These are phyloP conservation scores for Scaeva pyrastri DNA, from an alignment of 2,888 invertebrate genomes.

Conservation along the genomic window DNA sequence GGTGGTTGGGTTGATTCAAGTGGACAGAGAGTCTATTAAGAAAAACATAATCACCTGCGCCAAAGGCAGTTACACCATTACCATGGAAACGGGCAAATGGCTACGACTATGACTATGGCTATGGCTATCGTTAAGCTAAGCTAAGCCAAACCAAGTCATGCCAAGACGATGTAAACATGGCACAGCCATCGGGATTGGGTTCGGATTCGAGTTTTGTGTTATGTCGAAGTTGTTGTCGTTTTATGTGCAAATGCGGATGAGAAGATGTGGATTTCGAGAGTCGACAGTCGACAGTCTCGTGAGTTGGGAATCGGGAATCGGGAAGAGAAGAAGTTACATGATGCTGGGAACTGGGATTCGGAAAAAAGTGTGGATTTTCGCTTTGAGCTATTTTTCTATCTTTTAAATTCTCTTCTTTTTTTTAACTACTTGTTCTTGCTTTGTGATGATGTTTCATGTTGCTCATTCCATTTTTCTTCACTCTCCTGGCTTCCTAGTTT, in stretches of 20 bases:
- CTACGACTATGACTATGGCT: slow-evolving; percentile 38
- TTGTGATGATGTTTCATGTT: slow-evolving; percentile 24
- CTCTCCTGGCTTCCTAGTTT: slow-evolving; percentile 25
- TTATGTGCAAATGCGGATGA: slow-evolving; percentile 5
- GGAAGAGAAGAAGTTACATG: neutral
- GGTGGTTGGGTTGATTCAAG: slow-evolving; percentile 41
- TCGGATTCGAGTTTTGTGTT: slow-evolving; percentile 25
- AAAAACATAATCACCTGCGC: slow-evolving; percentile 67
- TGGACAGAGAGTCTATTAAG: slow-evolving; percentile 54
- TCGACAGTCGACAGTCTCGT: neutral
- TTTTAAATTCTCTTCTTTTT: slow-evolving; percentile 29
- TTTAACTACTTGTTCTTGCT: neutral
- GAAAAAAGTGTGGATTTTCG: slow-evolving; percentile 48
- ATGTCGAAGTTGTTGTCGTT: slow-evolving; percentile 32
- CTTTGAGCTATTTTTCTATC: slow-evolving; percentile 62
- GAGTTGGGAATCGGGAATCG: neutral
- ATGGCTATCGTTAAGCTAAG: slow-evolving; percentile 9
- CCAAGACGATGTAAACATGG: slow-evolving; percentile 52
- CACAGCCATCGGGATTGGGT: slow-evolving; percentile 29
- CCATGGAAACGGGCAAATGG: too few relatives aligned
- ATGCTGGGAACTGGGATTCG: slow-evolving; percentile 8
- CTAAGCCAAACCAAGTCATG: neutral
- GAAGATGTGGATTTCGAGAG: slow-evolving; percentile 14
- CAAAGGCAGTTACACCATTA: slow-evolving; percentile 62
- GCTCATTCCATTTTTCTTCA: slow-evolving; percentile 6